Conservation (phyloP, 2,888 invertebrate species). For the Sinotaia quadrata region DNA sequence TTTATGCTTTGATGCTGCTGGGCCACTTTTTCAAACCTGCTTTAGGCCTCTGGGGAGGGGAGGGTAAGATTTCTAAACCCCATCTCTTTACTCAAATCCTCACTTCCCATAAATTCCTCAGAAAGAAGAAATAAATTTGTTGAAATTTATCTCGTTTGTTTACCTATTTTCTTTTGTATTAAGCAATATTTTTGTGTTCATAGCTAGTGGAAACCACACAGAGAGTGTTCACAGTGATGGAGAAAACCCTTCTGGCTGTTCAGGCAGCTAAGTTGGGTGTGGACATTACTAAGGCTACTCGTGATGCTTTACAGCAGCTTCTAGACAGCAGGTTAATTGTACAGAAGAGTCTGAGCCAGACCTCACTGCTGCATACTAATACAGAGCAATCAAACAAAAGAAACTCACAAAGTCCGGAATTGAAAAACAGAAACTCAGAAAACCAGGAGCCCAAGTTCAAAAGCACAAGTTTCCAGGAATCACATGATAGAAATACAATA, state of each 20-base stretch:
- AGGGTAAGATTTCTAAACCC: too few species aligned
- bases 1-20: too few species aligned
- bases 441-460: not conserved
- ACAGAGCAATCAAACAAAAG: not conserved
- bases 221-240: constrained; percentile 73
- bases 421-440: not conserved
- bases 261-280: constrained; percentile 71
- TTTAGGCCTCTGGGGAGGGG: too few species aligned
- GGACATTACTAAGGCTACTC: constrained; percentile 51
- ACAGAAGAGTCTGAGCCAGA: constrained; percentile 33
- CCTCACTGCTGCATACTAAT: not conserved
- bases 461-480: not conserved
- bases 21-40: too few species aligned
- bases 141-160: too few species aligned
- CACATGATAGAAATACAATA: too few species aligned
- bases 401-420: not conserved
- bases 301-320: constrained; percentile 57
- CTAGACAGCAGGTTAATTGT: constrained; percentile 58
- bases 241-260: constrained; percentile 79
- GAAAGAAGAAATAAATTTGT: too few species aligned
- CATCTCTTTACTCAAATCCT: too few species aligned
- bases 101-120: too few species aligned
- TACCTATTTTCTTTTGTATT: not conserved
- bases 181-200: not conserved
- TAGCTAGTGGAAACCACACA: constrained; percentile 41